Conservation (phyloP, 2,888 invertebrate genomes). For the Apodemia duryi region DNA sequence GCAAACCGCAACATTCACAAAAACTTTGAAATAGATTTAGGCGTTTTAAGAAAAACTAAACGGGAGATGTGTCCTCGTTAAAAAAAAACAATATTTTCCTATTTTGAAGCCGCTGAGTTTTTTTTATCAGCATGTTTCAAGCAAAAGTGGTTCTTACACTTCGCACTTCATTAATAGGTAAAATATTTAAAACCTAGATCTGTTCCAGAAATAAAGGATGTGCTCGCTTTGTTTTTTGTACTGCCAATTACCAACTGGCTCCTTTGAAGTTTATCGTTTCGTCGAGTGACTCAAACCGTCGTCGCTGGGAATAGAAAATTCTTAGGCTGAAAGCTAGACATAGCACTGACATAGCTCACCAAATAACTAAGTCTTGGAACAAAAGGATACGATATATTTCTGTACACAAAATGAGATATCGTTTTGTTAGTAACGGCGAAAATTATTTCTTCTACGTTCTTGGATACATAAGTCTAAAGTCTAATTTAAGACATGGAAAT, state of each 20-base stretch:
- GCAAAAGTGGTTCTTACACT: too few relatives aligned
- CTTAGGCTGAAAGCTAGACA: conserved; percentile 13
- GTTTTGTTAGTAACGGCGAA: not conserved
- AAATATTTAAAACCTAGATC: not conserved
- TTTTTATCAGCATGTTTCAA: too few relatives aligned
- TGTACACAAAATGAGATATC: not conserved
- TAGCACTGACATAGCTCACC: conserved; percentile 8
- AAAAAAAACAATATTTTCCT: too few relatives aligned
- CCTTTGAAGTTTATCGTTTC: conserved; percentile 7
- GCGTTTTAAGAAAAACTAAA: too few relatives aligned
- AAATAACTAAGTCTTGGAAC: conserved; percentile 4
- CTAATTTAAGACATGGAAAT: too few relatives aligned
- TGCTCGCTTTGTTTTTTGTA: not conserved
- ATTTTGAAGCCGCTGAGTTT: too few relatives aligned
- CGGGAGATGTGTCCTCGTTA: too few relatives aligned
- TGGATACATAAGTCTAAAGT: too few relatives aligned
- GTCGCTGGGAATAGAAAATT: conserved; percentile 14
- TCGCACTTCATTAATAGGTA: too few relatives aligned
- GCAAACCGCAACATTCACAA: too few relatives aligned
- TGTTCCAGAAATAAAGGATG: conserved; percentile 9
- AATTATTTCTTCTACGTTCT: too few relatives aligned
- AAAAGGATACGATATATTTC: conserved; percentile 12
- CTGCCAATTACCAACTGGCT: not conserved
- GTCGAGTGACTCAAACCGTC: conserved; percentile 8
- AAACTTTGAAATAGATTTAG: too few relatives aligned